Evolutionary conservation across 2,888 invertebrate species (phyloP), one percentile per base, ranked within the genome.

Genomic region (Cephus runcator): DNA sequence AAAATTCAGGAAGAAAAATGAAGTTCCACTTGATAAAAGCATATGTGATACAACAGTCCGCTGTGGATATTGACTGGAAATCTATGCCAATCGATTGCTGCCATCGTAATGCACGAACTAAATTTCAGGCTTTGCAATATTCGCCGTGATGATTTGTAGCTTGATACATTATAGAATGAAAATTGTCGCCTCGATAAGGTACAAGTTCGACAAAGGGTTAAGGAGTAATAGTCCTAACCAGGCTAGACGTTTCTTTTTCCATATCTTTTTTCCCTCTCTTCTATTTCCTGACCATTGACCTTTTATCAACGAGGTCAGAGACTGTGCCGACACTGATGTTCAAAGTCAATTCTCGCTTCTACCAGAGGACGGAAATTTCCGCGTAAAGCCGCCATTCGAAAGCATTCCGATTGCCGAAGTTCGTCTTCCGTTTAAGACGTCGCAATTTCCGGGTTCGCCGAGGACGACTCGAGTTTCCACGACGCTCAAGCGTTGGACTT

Each of bases 381-480:
- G 71, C 31, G 71, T 23, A 11, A 71, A 71, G 12, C 15, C 30
- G 71, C 12, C 30, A 33, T 56, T 56, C n/a, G 75, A 30, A 69
- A 75, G 69, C 33, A 36, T 34, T 11, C 33, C 30, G 75, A 71
- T 71, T 40, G 73, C 69, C 56, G 75, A 82, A 83, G 81, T 84
- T 84, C 80, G 78, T 77, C 81, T 82, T 82, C 81, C 81, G 84
- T 73, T 31, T 76, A 76, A 75, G 78, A 79, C 78, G 81, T 75
- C 81, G 80, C 81, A 83, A 83, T 81, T 84, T 84, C 83, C 84
- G 83, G 84, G 73, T 31, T 35, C 68, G 69, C 23, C 56, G 31
- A 71, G 71, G 31, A 71, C 31, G 71, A 56, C 9, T 23, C 9
- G 56, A 23, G 56, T 9, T 23, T 56, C 56, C 23, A 15, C 56